These are phyloP conservation scores for Schizaphis graminum DNA, from an alignment of 2,888 invertebrate genomes.

Conservation along the genomic window DNA sequence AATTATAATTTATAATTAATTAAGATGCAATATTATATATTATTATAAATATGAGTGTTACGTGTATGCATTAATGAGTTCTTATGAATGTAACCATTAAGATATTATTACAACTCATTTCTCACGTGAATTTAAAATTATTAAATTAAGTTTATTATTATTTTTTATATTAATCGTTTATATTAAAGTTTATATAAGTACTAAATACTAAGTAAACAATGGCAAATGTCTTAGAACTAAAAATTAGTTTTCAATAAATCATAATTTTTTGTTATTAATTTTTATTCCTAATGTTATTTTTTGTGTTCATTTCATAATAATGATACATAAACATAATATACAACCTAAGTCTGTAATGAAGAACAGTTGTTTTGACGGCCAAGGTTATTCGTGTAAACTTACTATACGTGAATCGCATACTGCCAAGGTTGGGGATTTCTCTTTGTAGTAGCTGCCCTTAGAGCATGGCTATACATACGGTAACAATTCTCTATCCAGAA, in stretches of 20 bases:
- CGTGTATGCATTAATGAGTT: not conserved
- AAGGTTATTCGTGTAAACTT: not conserved
- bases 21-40: not conserved
- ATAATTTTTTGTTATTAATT: not conserved
- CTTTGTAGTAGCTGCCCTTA: not conserved
- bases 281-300: not conserved
- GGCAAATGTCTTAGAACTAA: not conserved
- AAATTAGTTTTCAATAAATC: not conserved
- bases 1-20: not conserved
- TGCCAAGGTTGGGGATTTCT: constrained; percentile 23
- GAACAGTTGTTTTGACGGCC: not conserved
- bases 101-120: not conserved
- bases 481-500: not conserved
- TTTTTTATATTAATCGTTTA: not conserved
- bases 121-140: not conserved
- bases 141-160: not conserved
- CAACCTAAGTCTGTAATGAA: too few species aligned
- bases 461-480: not conserved
- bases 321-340: not conserved
- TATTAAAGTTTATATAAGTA: not conserved
- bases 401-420: not conserved
- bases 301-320: not conserved
- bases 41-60: not conserved
- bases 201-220: not conserved
- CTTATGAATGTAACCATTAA: not conserved